Percentiles rank a stretch among this genome's conserved stretches.
Conservation (phyloP, 2,888 invertebrate genomes). For the Campoplex capitator region DNA sequence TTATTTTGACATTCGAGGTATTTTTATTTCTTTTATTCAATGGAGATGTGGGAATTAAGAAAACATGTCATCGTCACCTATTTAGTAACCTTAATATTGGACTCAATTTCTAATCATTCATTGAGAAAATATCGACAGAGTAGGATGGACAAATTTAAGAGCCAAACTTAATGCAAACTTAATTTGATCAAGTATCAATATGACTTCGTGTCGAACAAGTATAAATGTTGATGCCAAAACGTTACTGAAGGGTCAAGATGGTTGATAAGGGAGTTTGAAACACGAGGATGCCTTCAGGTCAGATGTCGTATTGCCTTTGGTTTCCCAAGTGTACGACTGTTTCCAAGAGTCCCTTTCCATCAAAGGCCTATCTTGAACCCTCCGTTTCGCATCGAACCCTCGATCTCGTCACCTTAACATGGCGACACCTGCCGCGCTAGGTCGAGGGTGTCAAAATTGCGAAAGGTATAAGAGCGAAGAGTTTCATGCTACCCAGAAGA, state of each 20-base stretch:
- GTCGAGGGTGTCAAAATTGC: slow-evolving; percentile 83
- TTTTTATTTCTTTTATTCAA: no score
- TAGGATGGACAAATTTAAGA: no score
- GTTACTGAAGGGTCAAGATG: slow-evolving; percentile 67
- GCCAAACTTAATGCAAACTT: no score
- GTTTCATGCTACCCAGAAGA: slow-evolving; percentile 38
- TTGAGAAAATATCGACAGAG: not conserved
- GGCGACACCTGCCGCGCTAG: slow-evolving; percentile 69
- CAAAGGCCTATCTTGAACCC: slow-evolving; percentile 50
- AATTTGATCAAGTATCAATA: not conserved
- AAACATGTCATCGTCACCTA: no score
- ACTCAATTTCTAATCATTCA: not conserved
- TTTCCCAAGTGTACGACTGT: slow-evolving; percentile 36
- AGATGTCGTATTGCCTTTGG: slow-evolving; percentile 36
- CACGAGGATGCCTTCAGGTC: slow-evolving; percentile 63
- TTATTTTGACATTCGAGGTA: not conserved
- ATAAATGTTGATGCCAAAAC: not conserved
- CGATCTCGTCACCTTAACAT: slow-evolving; percentile 58
- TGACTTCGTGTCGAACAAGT: not conserved
- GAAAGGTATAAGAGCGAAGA: slow-evolving; percentile 48
- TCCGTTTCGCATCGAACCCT: slow-evolving; percentile 49
- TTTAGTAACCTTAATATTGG: no score
- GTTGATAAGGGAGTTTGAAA: slow-evolving; percentile 82
- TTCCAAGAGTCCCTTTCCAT: slow-evolving; percentile 53
- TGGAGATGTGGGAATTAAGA: no score